Percentiles rank a stretch among this genome's conserved stretches.
Conservation (phyloP, 2,113 vertebrate species). For the Silurus glanis region DNA sequence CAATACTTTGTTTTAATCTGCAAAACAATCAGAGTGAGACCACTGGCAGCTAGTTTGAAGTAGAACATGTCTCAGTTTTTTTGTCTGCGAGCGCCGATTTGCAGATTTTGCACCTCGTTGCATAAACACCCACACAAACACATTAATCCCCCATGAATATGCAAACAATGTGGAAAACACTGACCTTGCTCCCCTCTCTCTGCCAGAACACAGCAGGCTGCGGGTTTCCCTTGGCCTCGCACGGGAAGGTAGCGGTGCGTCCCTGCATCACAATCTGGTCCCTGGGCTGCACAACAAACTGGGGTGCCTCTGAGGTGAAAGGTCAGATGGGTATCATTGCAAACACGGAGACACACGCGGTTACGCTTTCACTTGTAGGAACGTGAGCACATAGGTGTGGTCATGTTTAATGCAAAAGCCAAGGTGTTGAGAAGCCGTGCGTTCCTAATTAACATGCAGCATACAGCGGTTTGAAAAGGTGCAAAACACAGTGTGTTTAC, state of each 20-base stretch:
- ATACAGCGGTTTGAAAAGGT: constrained; percentile 18
- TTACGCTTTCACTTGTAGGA: neutral
- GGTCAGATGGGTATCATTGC: constrained; percentile 34
- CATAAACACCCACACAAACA: constrained; percentile 25
- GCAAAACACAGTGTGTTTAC: constrained; percentile 31
- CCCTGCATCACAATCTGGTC: constrained; percentile 98
- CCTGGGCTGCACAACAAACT: constrained; percentile 95
- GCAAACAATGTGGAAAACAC: constrained; percentile 22
- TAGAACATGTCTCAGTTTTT: neutral
- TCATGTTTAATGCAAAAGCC: constrained; percentile 43
- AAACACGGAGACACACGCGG: constrained; percentile 19
- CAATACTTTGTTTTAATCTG: constrained; percentile 9
- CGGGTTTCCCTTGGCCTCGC: constrained; percentile 97
- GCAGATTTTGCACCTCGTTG: neutral
- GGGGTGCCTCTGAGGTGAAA: constrained; percentile 85
- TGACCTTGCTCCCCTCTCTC: constrained; percentile 96
- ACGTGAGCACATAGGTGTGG: neutral
- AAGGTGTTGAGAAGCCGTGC: constrained; percentile 17
- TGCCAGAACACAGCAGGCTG: constrained; percentile 99
- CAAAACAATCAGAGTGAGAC: neutral
- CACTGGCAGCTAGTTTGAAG: neutral
- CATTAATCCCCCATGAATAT: constrained; percentile 14
- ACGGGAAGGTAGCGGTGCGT: constrained; percentile 91
- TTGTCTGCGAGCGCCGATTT: neutral
- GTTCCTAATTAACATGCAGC: constrained; percentile 31